Base-by-base conservation (phyloP, 2,797 vertebrate species). In the Sebastes melanostomus region DNA sequence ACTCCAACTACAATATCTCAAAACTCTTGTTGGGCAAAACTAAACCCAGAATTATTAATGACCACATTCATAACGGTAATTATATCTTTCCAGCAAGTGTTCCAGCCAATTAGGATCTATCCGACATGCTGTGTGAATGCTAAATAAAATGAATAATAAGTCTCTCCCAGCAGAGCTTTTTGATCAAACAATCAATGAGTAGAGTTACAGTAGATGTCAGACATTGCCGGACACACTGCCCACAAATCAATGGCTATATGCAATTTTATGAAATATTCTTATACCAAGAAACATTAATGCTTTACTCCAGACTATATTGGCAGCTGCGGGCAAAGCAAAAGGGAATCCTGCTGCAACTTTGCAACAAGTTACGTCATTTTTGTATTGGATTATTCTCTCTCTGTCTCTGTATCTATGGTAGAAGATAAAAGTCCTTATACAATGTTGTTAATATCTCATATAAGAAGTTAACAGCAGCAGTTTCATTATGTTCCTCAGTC, bases 221-320 rank as follows among this genome's bases (percentile, higher is more conserved):
- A 68, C 12, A 54, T 13, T 68, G 32, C n/a, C 16, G 13, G 62
- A 81, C 27, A 66, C 6, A 30, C 25, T 25, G 54, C 60, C 62
- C 32, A 71, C 75, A 80, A 77, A 77, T 74, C 34, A 61, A 72
- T 61, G 16, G 54, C 72, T 67, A 38, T 61, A 24, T 70, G 32
- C 27, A 50, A 75, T 54, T 69, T 62, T 30, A 75, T 66, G 16
- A 84, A 67, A 80, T 72, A 59, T 75, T 81, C 14, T 38, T 32
- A 59, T 24, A 61, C 38, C 10, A 58, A 72, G 36, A 68, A 65
- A 27, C 10, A 80, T 65, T 72, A 66, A 79, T 72, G 25, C 36
- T 72, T 46, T 56, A 36, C 12, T 56, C 8, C 34, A 75, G 75
- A 82, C 54, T 56, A 77, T 75, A 63, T 73, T 84, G 68, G 75